Percentiles rank a stretch among this genome's conserved stretches.
phyloP scores from a whole-genome alignment of 2,113 vertebrate species.

The Setophaga kirtlandii region DNA sequence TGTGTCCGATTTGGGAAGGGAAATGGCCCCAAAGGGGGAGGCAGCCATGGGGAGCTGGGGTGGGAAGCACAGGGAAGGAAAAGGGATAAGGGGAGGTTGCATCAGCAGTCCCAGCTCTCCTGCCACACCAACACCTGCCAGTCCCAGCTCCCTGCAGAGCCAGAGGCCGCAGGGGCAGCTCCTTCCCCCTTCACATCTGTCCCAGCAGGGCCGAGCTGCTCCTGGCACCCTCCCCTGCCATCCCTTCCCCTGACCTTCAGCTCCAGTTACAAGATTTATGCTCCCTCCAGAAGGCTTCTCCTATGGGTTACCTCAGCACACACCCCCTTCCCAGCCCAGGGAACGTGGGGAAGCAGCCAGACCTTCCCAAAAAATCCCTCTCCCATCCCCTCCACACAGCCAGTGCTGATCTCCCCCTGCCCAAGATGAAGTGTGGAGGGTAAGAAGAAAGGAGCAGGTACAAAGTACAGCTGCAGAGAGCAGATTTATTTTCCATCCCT shows the following conservation, averaged over 20 bases:
- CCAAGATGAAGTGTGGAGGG: neutral
- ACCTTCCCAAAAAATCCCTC: neutral
- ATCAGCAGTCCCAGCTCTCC: neutral
- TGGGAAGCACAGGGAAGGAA: accelerated
- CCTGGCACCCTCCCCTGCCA: neutral
- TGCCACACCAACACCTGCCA: accelerated
- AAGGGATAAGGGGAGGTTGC: neutral
- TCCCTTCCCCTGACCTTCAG: neutral
- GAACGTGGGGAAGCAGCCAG: neutral
- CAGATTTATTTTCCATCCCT: constrained; percentile 39
- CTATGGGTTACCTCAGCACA: neutral
- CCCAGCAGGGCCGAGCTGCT: neutral
- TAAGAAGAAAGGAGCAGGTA: neutral
- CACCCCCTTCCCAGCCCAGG: neutral
- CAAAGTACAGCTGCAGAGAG: neutral
- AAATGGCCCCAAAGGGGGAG: accelerated
- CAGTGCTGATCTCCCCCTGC: accelerated
- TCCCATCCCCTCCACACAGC: accelerated
- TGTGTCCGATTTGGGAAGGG: neutral
- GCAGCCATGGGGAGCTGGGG: accelerated
- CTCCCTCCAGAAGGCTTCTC: neutral
- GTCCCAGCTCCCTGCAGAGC: neutral
- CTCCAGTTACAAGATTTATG: constrained; percentile 9
- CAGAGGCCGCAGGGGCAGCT: accelerated
- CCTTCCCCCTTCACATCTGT: neutral